Evolutionary conservation across 1,140 invertebrate genomes (phyloP), one percentile per base, ranked within the genome.

Genomic region (Drosophila elegans): DNA sequence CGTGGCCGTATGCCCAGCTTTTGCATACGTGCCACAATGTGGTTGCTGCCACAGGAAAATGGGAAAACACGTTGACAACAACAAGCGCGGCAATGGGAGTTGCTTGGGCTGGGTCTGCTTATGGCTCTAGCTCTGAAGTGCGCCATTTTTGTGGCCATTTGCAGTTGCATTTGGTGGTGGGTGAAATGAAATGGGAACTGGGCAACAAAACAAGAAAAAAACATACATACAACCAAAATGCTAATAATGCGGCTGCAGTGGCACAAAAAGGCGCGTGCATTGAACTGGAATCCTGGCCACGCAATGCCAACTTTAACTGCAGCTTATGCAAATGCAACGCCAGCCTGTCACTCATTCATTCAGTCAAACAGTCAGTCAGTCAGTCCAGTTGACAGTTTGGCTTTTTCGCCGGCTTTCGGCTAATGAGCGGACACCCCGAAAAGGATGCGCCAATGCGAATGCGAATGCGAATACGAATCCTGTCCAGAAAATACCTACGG

Each of bases 91-190:
- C 16, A 48, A 41, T 74, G 57, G 57, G 71, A 53, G 71, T 53
- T 36, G 16, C 16, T 21, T 1, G 67, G 41, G 27, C 16, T 59
- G 32, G 13, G 55, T 90, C 68, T 21, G 16, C 1, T 1, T 21
- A 0, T 21, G 16, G 16, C 16, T 21, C n/a, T 59, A 25, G 13
- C 55, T 90, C 68, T 85, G 85, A 85, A 85, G 73, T 86, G 72
- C 86, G 86, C 86, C 86, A 90, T 90, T 90, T 90, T 90, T 80
- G 86, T 90, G 74, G 86, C 86, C 86, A 90, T 77, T 85, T 72
- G 80, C 53, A 5, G 29, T 21, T 21, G 16, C 16, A 60, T 74
- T 64, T 77, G 64, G 73, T 68, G 39, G 39, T 66, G 61, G 57
- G 51, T 48, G 67, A 60, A 41, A 55, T 44, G 16, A 16, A 48